Conservation (phyloP, 2,888 invertebrate species). For the Agrochola circellaris region DNA sequence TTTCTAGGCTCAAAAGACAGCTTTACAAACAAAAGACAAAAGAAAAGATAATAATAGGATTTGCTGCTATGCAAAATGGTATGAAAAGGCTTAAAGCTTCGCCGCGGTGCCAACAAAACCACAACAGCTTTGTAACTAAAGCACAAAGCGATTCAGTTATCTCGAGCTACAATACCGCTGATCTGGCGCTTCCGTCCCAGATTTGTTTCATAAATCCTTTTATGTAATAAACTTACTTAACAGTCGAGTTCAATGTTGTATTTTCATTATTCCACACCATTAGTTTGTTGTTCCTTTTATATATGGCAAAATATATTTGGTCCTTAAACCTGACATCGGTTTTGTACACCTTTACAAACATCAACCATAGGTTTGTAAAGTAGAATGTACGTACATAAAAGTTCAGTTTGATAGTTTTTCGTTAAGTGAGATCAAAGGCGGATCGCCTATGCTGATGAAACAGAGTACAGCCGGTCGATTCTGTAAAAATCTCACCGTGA, state of each 20-base stretch:
- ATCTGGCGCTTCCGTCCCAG: constrained; percentile 36
- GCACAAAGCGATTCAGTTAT: constrained; percentile 44
- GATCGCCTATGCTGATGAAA: not conserved
- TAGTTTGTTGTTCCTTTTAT: not conserved
- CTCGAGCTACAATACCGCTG: constrained; percentile 32
- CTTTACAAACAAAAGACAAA: constrained; percentile 30
- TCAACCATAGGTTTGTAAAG: not conserved
- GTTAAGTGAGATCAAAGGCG: not conserved
- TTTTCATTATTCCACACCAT: not conserved
- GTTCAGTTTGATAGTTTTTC: not conserved
- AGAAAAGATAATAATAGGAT: constrained; percentile 21
- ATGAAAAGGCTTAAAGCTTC: constrained; percentile 36
- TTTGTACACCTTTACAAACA: not conserved
- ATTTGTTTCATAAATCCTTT: constrained; percentile 35
- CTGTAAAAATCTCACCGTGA: too few relatives aligned
- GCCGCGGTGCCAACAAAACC: constrained; percentile 34
- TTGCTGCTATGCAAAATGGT: constrained; percentile 17
- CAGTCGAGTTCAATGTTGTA: not conserved
- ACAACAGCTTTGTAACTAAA: constrained; percentile 31
- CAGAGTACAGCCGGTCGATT: too few relatives aligned
- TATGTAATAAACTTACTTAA: constrained; percentile 20
- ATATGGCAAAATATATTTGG: not conserved
- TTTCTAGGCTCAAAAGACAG: constrained; percentile 3
- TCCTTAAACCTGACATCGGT: not conserved
- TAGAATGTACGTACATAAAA: not conserved